Base-by-base conservation (phyloP, 92 coral and sea anemone species). In the Chrysogorgia sp. region DNA sequence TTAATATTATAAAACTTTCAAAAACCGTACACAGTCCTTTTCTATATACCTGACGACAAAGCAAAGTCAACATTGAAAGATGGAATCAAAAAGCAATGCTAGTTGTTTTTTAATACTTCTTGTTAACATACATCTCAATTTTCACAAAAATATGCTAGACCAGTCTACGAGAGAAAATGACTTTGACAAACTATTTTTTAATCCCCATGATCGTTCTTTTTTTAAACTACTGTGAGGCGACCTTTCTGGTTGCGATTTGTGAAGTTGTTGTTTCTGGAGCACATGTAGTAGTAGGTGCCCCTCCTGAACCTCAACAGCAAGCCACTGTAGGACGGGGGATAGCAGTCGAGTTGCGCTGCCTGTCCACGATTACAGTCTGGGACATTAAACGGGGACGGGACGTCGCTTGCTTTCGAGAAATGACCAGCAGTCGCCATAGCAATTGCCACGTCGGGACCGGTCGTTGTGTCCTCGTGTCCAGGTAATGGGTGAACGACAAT, bases 241-340 rank as follows among this genome's bases (percentile, higher is more conserved):
- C 94, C 98, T 58, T 94, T 94, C 80, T 94, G 98, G 55, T 97
- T 94, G 64, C 97, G 86, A 82, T 94, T 94, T 58, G 98, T 85
- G 79, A 94, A 94, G 86, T 91, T 94, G 75, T 94, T 94, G 67
- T 94, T 94, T 34, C 98, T 67, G 12, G 96, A 79, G 77, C 98
- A 91, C 34, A 87, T 82, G 71, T 84, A 91, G 75, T 89, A 87
- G 58, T 85, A 89, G 56, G 61, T 62, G 2, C 96, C 92, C 19
- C 48, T 28, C 34, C 68, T 79, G 40, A 93, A 81, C 68, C 75
- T 63, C 34, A 93, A 74, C 71, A 93, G 59, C 86, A 87, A 87
- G 48, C 98, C 98, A 0, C 77, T 79, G 63, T 84, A 93, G 0
- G 98, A 93, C 23, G 98, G 94, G 15, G 98, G 94, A 49, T 45